These are phyloP conservation scores for Pituophis catenifer DNA, from an alignment of 2,113 vertebrate species.

Conservation along the genomic window DNA sequence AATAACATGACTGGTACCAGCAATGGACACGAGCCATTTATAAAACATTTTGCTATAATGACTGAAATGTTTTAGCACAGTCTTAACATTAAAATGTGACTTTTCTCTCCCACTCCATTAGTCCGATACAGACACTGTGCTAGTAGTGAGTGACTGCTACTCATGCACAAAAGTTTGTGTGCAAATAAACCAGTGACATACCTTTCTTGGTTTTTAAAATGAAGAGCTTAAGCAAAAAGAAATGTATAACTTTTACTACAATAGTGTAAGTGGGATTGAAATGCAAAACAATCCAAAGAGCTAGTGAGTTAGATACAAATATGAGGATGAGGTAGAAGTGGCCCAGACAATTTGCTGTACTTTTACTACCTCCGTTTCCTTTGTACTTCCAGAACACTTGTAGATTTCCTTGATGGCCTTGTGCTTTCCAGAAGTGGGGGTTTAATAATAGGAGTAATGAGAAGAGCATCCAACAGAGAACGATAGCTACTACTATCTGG, in stretches of 20 bases:
- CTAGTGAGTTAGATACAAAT: not conserved
- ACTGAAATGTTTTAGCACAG: not conserved
- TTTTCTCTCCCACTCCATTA: not conserved
- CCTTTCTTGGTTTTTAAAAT: not conserved
- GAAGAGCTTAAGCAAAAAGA: not conserved
- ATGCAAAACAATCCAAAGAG: not conserved
- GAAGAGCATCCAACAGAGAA: conserved; percentile 74
- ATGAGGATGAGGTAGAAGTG: not conserved
- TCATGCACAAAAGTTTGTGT: not conserved
- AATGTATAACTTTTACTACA: not conserved
- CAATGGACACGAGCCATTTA: not conserved
- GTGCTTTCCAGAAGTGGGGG: conserved; percentile 50
- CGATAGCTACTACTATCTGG: conserved; percentile 54
- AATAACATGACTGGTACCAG: not conserved
- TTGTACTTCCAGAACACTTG: conserved; percentile 59
- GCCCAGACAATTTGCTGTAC: not conserved
- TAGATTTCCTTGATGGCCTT: conserved; percentile 61
- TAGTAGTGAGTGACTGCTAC: not conserved
- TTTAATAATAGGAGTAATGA: conserved; percentile 71
- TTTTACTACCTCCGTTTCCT: conserved; percentile 61
- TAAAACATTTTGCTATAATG: not conserved
- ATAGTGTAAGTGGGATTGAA: not conserved
- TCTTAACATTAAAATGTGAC: not conserved
- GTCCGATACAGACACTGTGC: not conserved
- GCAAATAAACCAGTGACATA: not conserved